A percentile compares a stretch with the other conserved stretches of the same genome.
Evolutionary conservation across 2,797 vertebrate species (phyloP).

Genomic region (Phoebastria nigripes): DNA sequence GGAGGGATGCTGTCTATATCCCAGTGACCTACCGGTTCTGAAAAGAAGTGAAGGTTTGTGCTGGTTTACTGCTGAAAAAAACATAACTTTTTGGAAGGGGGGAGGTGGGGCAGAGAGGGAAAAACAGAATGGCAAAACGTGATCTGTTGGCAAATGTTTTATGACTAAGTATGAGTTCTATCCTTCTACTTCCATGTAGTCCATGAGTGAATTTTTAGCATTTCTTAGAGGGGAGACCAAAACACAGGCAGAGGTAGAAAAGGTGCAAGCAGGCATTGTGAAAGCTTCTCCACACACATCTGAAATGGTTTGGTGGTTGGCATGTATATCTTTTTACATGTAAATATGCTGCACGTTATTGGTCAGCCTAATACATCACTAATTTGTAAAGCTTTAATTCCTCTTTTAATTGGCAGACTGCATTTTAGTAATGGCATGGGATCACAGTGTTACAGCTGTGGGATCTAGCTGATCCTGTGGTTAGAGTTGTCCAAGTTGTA

Average conservation of each 20-base stretch:
- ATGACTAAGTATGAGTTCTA: slow-evolving; percentile 68
- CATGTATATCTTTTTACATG: slow-evolving; percentile 30
- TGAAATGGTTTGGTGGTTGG: slow-evolving; percentile 54
- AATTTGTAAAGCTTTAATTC: background rate
- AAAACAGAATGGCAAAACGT: slow-evolving; percentile 69
- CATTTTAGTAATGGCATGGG: background rate
- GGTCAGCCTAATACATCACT: background rate
- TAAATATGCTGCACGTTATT: background rate
- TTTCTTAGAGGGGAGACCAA: background rate
- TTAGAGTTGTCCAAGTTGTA: background rate
- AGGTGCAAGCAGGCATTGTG: slow-evolving; percentile 51
- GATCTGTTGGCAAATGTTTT: slow-evolving; percentile 64
- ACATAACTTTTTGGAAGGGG: background rate
- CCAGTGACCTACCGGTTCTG: background rate
- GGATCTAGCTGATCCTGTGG: background rate
- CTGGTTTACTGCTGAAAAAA: slow-evolving; percentile 44
- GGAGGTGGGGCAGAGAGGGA: slow-evolving; percentile 21
- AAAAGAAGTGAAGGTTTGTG: slow-evolving; percentile 29
- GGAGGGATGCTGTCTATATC: background rate
- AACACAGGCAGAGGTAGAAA: slow-evolving; percentile 54
- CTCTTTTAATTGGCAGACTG: background rate
- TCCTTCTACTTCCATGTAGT: slow-evolving; percentile 48
- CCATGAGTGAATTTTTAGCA: slow-evolving; percentile 24
- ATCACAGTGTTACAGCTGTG: background rate
- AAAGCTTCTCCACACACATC: slow-evolving; percentile 44